Conservation (phyloP, 2,888 invertebrate species). For the Sisyra nigra region DNA sequence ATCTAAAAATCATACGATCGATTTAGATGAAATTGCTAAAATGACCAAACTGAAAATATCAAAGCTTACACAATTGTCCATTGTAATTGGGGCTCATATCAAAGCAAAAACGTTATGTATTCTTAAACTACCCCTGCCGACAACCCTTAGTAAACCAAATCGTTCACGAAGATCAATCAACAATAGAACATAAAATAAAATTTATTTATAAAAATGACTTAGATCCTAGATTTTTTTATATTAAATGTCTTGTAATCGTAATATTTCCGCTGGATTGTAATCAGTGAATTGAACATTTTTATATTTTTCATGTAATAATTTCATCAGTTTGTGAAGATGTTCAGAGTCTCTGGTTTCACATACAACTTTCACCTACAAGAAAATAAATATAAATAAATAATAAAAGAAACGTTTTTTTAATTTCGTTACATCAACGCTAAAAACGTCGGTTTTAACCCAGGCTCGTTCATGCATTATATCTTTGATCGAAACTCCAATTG, state of each 20-base stretch:
- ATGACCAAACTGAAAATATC: neutral
- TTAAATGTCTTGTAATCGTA: no score
- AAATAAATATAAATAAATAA: conserved; percentile 18
- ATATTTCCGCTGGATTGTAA: no score
- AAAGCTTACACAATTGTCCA: neutral
- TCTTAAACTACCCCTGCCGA: no score
- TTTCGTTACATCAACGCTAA: conserved; percentile 44
- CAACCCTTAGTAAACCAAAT: no score
- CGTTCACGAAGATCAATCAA: no score
- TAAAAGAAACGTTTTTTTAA: conserved; percentile 1
- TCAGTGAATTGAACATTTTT: conserved; percentile 26
- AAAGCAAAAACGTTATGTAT: no score
- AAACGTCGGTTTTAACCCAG: conserved; percentile 83
- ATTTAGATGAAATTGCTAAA: neutral
- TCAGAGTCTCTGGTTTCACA: conserved; percentile 75
- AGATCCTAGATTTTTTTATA: no score
- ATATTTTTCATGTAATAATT: conserved; percentile 37
- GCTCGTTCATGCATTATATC: conserved; percentile 93
- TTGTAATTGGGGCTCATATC: neutral
- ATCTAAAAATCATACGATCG: conserved; percentile 12
- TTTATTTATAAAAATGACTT: no score
- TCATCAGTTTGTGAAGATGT: conserved; percentile 49
- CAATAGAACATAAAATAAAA: no score
- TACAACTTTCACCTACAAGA: conserved; percentile 65
- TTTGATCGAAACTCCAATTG: conserved; percentile 77